A percentile compares a stretch with the other conserved stretches of the same genome.
phyloP scores from a whole-genome alignment of 2,888 invertebrate species.

The Megaustenia siamemsis region DNA sequence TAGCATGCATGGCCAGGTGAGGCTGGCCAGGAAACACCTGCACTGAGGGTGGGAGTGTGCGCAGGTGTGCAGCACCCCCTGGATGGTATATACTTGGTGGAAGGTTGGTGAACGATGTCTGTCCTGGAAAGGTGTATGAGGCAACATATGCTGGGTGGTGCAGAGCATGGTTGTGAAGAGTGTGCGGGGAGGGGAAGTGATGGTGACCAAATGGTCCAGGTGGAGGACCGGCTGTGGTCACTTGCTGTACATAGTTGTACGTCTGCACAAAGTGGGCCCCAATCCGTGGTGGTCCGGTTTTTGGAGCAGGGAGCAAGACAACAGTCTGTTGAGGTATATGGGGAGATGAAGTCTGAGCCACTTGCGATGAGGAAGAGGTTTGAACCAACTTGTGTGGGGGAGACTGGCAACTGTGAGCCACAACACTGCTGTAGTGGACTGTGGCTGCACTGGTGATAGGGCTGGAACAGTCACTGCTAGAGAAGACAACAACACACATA shows the following conservation, averaged over 20 bases:
- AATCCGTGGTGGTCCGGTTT: slow-evolving; percentile 40
- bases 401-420: slow-evolving; percentile 57
- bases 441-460: slow-evolving; percentile 62
- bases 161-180: slow-evolving; percentile 72
- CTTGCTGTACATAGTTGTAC: slow-evolving; percentile 76
- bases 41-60: slow-evolving; percentile 67
- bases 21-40: slow-evolving; percentile 70
- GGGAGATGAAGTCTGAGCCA: slow-evolving; percentile 36
- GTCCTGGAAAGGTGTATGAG: slow-evolving; percentile 53
- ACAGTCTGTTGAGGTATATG: slow-evolving; percentile 59
- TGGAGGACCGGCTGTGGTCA: slow-evolving; percentile 48
- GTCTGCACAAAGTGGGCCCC: slow-evolving; percentile 70
- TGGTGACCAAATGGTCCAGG: slow-evolving; percentile 61
- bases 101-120: slow-evolving; percentile 51
- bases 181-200: slow-evolving; percentile 60
- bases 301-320: slow-evolving; percentile 45
- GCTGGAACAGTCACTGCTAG: slow-evolving; percentile 54
- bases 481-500: background rate
- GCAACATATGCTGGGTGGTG: slow-evolving; percentile 62
- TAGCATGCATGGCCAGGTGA: slow-evolving; percentile 56
- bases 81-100: slow-evolving; percentile 56
- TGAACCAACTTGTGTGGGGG: slow-evolving; percentile 53
- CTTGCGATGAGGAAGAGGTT: slow-evolving; percentile 41
- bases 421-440: slow-evolving; percentile 53
- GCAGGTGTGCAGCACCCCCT: slow-evolving; percentile 61